These are phyloP conservation scores for Protomyctophum bolini DNA, from an alignment of 2,113 vertebrate species.

Conservation along the genomic window DNA sequence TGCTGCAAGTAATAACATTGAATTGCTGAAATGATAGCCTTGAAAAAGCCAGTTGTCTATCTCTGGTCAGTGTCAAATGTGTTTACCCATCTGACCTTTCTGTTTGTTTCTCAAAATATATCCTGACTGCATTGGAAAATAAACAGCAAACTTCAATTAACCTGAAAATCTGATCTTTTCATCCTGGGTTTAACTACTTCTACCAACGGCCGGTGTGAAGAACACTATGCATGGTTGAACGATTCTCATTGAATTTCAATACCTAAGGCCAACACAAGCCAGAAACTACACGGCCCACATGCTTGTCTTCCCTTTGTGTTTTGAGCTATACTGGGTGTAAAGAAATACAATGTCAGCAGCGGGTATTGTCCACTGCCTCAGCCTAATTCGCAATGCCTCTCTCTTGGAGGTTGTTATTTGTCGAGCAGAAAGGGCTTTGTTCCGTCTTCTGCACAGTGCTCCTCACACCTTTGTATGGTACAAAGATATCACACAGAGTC, in stretches of 20 bases:
- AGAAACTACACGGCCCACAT: slow-evolving; percentile 41
- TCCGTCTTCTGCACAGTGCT: slow-evolving; percentile 49
- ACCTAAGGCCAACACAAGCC: slow-evolving; percentile 35
- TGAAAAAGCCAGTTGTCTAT: slow-evolving; percentile 20
- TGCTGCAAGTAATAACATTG: slow-evolving; percentile 37
- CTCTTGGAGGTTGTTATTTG: slow-evolving; percentile 42
- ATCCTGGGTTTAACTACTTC: slow-evolving; percentile 10
- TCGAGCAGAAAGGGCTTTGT: slow-evolving; percentile 50
- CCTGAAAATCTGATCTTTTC: slow-evolving; percentile 22
- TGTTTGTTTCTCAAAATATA: neutral
- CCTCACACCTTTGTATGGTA: slow-evolving; percentile 38
- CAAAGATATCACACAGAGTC: slow-evolving; percentile 20
- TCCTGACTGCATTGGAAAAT: neutral
- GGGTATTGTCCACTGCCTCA: slow-evolving; percentile 33
- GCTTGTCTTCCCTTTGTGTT: slow-evolving; percentile 55
- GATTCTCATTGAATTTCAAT: slow-evolving; percentile 41
- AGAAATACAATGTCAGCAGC: slow-evolving; percentile 39
- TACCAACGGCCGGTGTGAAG: neutral
- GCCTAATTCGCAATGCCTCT: slow-evolving; percentile 28
- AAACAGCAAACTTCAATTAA: slow-evolving; percentile 17
- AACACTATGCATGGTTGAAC: slow-evolving; percentile 26
- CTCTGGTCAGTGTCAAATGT: slow-evolving; percentile 22
- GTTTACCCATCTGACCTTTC: neutral
- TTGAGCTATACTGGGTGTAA: slow-evolving; percentile 19
- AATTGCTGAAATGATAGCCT: slow-evolving; percentile 32